Evolutionary conservation across 2,888 invertebrate species (phyloP).

Genomic region (Sarcophaga variegata): DNA sequence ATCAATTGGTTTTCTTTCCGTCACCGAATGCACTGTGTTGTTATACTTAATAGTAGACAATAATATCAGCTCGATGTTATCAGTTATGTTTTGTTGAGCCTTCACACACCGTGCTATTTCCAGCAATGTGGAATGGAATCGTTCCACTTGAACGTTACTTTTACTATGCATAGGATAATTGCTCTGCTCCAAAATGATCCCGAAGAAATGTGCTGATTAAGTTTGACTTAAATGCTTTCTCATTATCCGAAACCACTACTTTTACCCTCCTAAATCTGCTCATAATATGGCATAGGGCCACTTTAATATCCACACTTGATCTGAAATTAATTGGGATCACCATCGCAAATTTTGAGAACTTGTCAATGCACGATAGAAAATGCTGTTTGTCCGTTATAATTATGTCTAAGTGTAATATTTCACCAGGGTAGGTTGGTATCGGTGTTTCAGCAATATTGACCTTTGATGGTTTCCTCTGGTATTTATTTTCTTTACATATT

Average conservation of each 20-base stretch:
- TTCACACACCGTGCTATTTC: slow-evolving; percentile 63
- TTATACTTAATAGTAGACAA: too few species aligned
- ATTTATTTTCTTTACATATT: slow-evolving; percentile 59
- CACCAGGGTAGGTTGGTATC: slow-evolving; percentile 46
- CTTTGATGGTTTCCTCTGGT: slow-evolving; percentile 59
- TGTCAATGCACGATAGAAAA: slow-evolving; percentile 55
- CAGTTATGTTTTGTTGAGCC: slow-evolving; percentile 44
- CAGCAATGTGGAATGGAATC: slow-evolving; percentile 55
- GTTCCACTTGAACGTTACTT: slow-evolving; percentile 60
- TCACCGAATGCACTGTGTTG: too few species aligned
- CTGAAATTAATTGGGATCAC: too few species aligned
- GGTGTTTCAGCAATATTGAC: slow-evolving; percentile 38
- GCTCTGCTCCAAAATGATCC: slow-evolving; percentile 46
- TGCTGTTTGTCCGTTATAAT: slow-evolving; percentile 46
- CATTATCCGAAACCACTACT: slow-evolving; percentile 59
- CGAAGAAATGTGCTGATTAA: slow-evolving; percentile 28
- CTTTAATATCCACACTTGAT: too few species aligned
- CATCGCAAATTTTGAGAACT: slow-evolving; percentile 65
- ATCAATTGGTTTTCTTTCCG: too few species aligned
- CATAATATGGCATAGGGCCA: slow-evolving; percentile 44
- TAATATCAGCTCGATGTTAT: too few species aligned
- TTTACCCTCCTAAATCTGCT: slow-evolving; percentile 47
- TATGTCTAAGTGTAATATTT: slow-evolving; percentile 51
- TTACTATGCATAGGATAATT: slow-evolving; percentile 58
- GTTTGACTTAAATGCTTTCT: slow-evolving; percentile 47